Percentiles rank a stretch among this genome's conserved stretches.
Conservation (phyloP, 2,888 invertebrate species). For the Drosophila acutilabella region DNA sequence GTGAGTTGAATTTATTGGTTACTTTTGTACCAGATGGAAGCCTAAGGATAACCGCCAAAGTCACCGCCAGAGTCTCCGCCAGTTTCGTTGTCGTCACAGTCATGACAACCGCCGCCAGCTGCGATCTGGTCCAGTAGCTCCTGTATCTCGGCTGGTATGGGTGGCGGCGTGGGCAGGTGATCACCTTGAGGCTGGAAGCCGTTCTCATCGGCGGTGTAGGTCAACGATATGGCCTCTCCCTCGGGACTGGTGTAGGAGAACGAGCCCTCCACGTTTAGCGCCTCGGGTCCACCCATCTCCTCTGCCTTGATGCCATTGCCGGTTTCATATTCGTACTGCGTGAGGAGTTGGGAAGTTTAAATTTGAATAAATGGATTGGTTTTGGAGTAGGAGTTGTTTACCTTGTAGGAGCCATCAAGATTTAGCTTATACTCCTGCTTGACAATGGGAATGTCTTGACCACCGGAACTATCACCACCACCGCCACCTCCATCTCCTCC, state of each 20-base stretch:
- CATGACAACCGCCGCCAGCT: conserved; percentile 82
- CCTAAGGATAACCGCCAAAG: conserved; percentile 62
- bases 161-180: conserved; percentile 93
- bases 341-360: too few relatives aligned
- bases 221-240: conserved; percentile 88
- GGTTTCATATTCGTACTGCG: conserved; percentile 89
- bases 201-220: conserved; percentile 90
- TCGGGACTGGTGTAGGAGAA: conserved; percentile 91
- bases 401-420: conserved; percentile 83
- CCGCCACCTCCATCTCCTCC: conserved; percentile 49
- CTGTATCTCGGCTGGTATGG: conserved; percentile 91
- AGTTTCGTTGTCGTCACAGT: conserved; percentile 72
- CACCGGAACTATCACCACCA: conserved; percentile 54
- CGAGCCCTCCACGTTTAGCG: conserved; percentile 89
- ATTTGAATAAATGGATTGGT: too few relatives aligned
- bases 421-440: conserved; percentile 83
- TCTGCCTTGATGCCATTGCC: conserved; percentile 90
- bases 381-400: conserved; percentile 33
- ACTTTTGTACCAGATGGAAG: conserved; percentile 29
- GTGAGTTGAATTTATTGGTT: neutral
- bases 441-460: conserved; percentile 81
- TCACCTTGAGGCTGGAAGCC: conserved; percentile 88
- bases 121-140: conserved; percentile 83
- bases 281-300: conserved; percentile 89
- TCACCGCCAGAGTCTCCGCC: conserved; percentile 44